phyloP scores from a whole-genome alignment of 1,140 invertebrate species.

The Halictus rubicundus region DNA sequence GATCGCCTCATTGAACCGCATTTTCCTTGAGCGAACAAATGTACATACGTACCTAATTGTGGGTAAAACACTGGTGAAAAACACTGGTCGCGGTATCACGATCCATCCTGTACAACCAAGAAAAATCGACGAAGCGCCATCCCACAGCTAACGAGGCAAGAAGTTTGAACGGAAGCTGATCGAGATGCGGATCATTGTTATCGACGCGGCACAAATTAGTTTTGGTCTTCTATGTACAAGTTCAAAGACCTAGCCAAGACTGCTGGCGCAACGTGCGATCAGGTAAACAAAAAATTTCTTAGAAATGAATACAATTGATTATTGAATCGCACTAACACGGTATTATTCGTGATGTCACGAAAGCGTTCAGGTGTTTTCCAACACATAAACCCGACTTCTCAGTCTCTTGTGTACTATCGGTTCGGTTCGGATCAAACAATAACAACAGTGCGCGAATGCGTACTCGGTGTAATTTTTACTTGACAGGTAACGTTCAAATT shows the following conservation, averaged over 20 bases:
- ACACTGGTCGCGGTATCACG: no score
- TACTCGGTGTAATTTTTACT: no score
- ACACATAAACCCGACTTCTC: background rate
- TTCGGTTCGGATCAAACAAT: no score
- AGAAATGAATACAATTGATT: no score
- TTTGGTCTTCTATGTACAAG: background rate
- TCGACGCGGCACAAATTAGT: background rate
- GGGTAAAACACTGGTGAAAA: no score
- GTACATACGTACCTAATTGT: background rate
- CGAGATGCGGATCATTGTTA: background rate
- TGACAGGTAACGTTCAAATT: no score
- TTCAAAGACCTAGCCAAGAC: no score
- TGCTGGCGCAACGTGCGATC: no score
- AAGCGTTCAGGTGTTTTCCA: no score
- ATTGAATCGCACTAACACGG: no score
- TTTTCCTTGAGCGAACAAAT: background rate
- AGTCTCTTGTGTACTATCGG: background rate
- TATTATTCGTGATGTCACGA: no score
- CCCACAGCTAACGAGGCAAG: background rate
- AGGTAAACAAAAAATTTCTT: background rate
- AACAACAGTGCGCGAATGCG: no score
- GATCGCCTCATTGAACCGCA: background rate
- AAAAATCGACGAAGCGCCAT: background rate
- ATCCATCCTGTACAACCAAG: background rate
- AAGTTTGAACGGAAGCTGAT: background rate